Base-by-base conservation (phyloP, 2,888 invertebrate genomes). In the Diplolepis rosae region DNA sequence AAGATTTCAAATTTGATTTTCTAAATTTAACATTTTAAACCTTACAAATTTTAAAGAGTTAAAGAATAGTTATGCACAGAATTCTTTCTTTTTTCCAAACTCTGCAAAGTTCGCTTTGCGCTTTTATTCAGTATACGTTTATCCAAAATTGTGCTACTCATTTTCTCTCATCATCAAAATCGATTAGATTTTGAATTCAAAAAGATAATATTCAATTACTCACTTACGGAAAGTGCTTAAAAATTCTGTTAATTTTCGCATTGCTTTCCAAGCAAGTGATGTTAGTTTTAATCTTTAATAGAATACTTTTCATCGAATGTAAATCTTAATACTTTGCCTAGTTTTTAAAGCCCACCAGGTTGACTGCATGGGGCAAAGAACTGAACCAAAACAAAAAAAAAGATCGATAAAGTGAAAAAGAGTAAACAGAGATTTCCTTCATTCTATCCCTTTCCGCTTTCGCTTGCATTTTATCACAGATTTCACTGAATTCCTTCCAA, bases 301-400 rank as follows among this genome's bases (percentile, higher is more conserved):
- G 24, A 61, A 61, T 61, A 61, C 61, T 61, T 61, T 42, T 61
- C n/a, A 61, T 61, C 35, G 61, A 61, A 61, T 61, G 61, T 61
- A 61, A 61, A 61, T 61, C 39, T 42, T 61, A 61, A 61, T 61
- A 61, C 61, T 61, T 39, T 61, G 39, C 61, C 61, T 61, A 42
- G 35, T 32, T 54, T 54, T 30, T n/a, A 61, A 61, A 13, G 4
- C 61, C 39, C 39, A 61, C 39, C 6, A 24, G 24, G 27, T 39
- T n/a, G 61, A 22, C 15, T 39, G 27, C n/a, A 35, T 61, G 61
- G n/a, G 61, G 39, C 61, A 27, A 61, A 11, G 61, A 42, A 61
- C 9, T 13, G 39, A 39, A 61, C 39, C 39, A 24, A 61, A 61
- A n/a, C 61, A 39, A 61, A 61, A n/a, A 11, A 39, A 35, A 56